phyloP scores from a whole-genome alignment of 2,888 invertebrate genomes.

The Chalcis sispes region DNA sequence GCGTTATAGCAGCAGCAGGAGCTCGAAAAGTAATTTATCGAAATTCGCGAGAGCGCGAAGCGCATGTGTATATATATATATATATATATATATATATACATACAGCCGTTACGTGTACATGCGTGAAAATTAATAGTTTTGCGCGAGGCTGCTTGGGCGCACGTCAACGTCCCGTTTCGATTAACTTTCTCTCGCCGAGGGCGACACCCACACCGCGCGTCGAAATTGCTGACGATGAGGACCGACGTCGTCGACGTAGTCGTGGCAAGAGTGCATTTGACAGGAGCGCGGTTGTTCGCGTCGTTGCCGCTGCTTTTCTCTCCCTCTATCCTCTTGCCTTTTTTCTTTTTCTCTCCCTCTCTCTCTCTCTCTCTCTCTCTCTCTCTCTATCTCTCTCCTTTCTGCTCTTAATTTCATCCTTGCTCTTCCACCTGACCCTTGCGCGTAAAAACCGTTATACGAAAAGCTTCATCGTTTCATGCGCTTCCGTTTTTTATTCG shows the following conservation, averaged over 20 bases:
- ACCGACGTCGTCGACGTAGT: background rate
- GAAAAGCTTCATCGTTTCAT: no score
- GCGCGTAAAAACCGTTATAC: no score
- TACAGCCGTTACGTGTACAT: background rate
- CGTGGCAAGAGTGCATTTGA: constrained; percentile 61
- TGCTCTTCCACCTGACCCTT: no score
- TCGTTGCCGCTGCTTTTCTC: background rate
- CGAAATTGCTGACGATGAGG: constrained; percentile 38
- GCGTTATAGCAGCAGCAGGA: background rate
- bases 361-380: constrained; percentile 1
- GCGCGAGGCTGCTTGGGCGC: background rate
- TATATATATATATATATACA: constrained; percentile 1
- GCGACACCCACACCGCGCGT: constrained; percentile 42
- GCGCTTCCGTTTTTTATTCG: no score
- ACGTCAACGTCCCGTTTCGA: constrained; percentile 62
- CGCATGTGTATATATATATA: background rate
- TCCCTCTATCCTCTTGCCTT: background rate
- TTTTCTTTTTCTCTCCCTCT: background rate
- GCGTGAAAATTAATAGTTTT: constrained; percentile 49
- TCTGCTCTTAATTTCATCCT: no score
- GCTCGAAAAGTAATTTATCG: constrained; percentile 21
- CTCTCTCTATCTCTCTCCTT: background rate
- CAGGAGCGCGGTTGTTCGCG: constrained; percentile 61
- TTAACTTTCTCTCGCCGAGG: constrained; percentile 65
- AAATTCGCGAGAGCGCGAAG: constrained; percentile 2